Base-by-base conservation (phyloP, 2,113 vertebrate species). In the Varanus salvator region DNA sequence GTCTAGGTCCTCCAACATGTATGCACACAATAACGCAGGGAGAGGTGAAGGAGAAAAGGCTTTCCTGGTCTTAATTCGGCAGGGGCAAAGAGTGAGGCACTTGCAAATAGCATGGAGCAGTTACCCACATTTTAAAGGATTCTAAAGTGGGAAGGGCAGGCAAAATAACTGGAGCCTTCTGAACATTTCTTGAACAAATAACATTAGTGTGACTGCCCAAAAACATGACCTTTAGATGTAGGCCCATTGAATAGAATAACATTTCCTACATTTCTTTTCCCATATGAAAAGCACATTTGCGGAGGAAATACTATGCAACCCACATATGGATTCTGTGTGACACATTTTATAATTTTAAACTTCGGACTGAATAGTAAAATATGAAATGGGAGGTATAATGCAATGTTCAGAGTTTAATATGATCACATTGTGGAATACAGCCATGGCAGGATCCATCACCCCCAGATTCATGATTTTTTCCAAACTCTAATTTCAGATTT, bases 81-180 rank as follows among this genome's bases (percentile, higher is more conserved):
- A 92, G 93, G 91, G 94, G 94, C 93, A 92, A 93, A 93, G 95
- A 94, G 92, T 75, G 27, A 95, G 93, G 94, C 92, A 88, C 84
- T 86, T 93, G 93, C 25, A n/a, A 91, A 88, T 90, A 94, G 84
- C 44, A 91, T 86, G 92, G 1, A 31, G 29, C 29, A 77, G 93
- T 94, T 93, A 92, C 91, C 90, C 77, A 71, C 86, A 93, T 87
- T 93, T 91, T 27, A 82, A 84, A 90, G 89, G 93, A 71, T 86
- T 92, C 71, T 90, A 90, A 87, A 72, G 86, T 95, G 90, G 91
- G 89, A 93, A 90, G 34, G 84, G 86, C 89, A 88, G 4, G 34
- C 25, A 44, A 54, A 34, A 54, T 4, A 21, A 19, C 12, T 1
- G 34, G 27, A 31, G 21, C 31, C 21, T 57, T 27, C 77, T 31